These are phyloP conservation scores for Eurystomus gularis DNA, from an alignment of 2,113 vertebrate genomes.

Conservation along the genomic window DNA sequence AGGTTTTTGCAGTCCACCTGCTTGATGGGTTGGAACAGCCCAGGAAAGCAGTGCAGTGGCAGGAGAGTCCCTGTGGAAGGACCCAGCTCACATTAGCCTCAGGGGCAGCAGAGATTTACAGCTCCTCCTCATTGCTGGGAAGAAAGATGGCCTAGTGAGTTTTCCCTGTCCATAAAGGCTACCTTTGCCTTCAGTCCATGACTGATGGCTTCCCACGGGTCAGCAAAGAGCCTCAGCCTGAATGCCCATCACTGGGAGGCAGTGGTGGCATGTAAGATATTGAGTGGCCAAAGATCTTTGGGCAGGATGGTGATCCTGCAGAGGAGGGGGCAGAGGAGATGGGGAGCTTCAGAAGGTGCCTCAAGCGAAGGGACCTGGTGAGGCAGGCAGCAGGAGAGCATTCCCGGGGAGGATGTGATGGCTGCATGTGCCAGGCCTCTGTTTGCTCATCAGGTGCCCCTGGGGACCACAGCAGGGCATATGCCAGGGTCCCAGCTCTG, in stretches of 20 bases:
- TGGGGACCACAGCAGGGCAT: background rate
- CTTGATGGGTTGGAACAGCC: background rate
- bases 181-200: background rate
- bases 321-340: background rate
- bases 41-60: background rate
- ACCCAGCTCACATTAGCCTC: background rate
- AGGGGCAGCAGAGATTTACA: background rate
- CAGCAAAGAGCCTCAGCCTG: accelerated
- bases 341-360: background rate
- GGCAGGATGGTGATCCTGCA: background rate
- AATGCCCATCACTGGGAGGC: background rate
- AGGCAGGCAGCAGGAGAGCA: background rate
- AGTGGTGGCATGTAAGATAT: accelerated
- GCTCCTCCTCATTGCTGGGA: background rate
- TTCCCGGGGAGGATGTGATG: background rate
- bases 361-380: background rate
- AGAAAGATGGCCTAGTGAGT: background rate
- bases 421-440: background rate
- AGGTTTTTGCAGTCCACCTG: background rate
- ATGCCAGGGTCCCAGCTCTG: accelerated
- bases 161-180: background rate
- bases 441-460: background rate
- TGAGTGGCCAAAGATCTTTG: background rate
- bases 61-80: background rate
- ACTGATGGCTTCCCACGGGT: background rate